phyloP scores from a whole-genome alignment of 2,113 vertebrate species.

The Hippotragus niger region DNA sequence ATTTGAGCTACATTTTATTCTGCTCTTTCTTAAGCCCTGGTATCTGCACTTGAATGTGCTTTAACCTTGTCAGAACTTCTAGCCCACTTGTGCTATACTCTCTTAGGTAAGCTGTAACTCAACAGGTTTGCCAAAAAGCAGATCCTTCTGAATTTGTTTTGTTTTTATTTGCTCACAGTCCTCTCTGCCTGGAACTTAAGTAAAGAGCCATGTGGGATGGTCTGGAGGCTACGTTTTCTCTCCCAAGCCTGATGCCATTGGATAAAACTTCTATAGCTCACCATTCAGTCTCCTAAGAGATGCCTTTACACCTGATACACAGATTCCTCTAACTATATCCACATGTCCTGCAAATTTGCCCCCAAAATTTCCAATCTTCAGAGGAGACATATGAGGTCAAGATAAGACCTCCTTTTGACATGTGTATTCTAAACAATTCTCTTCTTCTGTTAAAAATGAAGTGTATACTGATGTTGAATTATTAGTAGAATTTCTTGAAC shows the following conservation, averaged over 20 bases:
- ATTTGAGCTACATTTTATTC: neutral
- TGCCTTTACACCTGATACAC: neutral
- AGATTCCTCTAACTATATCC: neutral
- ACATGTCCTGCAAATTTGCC: neutral
- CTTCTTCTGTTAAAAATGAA: neutral
- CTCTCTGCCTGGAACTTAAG: neutral
- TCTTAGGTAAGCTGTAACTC: neutral
- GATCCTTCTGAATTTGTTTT: neutral
- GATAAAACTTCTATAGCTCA: neutral
- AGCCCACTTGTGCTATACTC: neutral
- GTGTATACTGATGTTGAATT: neutral
- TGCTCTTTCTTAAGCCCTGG: neutral
- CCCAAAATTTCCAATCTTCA: neutral
- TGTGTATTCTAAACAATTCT: neutral
- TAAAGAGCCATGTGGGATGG: neutral
- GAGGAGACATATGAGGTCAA: neutral
- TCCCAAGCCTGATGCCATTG: neutral
- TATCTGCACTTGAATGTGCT: neutral
- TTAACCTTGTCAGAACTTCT: neutral
- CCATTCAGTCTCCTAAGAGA: neutral
- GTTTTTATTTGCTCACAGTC: neutral
- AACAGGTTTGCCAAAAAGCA: neutral
- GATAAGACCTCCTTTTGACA: neutral
- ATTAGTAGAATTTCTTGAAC: neutral
- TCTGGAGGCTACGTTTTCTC: neutral